Evolutionary conservation across 2,797 vertebrate genomes (phyloP).

Genomic region (Fundulus diaphanus): DNA sequence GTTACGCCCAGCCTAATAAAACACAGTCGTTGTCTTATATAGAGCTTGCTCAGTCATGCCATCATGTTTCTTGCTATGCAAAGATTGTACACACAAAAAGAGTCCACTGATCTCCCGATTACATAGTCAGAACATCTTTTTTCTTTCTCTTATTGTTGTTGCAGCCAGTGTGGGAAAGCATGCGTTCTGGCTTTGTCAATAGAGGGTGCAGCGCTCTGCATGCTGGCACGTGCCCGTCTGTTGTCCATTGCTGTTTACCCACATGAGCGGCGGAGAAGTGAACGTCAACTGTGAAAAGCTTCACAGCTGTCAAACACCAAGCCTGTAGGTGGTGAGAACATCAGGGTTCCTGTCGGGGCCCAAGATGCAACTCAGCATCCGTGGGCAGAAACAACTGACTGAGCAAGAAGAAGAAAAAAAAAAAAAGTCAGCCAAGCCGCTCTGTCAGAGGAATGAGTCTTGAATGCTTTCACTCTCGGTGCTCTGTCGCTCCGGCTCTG

Average conservation of each 20-base stretch:
- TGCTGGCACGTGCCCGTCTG: constrained; percentile 71
- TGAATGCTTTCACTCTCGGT: constrained; percentile 44
- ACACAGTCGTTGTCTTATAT: constrained; percentile 61
- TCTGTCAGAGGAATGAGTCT: constrained; percentile 19
- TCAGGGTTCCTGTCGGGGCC: constrained; percentile 49
- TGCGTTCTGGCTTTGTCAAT: constrained; percentile 50
- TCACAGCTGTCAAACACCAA: constrained; percentile 36
- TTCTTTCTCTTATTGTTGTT: constrained; percentile 44
- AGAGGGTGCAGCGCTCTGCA: constrained; percentile 70
- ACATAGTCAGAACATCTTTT: constrained; percentile 66
- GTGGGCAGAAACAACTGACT: constrained; percentile 54
- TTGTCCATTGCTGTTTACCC: constrained; percentile 51
- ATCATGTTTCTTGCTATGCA: constrained; percentile 59
- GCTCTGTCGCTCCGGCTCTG: constrained; percentile 35
- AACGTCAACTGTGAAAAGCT: constrained; percentile 40
- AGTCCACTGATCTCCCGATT: constrained; percentile 58
- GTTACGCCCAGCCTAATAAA: constrained; percentile 54
- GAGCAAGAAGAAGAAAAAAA: constrained; percentile 35
- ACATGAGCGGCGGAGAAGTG: constrained; percentile 44
- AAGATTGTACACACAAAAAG: constrained; percentile 35
- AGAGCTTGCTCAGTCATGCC: constrained; percentile 61
- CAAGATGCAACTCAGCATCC: constrained; percentile 59
- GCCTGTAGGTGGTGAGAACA: constrained; percentile 52
- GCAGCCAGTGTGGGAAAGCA: constrained; percentile 72
- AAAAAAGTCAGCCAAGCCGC: constrained; percentile 28